Conservation (phyloP, 2,797 vertebrate species). For the Geotrypetes seraphini region DNA sequence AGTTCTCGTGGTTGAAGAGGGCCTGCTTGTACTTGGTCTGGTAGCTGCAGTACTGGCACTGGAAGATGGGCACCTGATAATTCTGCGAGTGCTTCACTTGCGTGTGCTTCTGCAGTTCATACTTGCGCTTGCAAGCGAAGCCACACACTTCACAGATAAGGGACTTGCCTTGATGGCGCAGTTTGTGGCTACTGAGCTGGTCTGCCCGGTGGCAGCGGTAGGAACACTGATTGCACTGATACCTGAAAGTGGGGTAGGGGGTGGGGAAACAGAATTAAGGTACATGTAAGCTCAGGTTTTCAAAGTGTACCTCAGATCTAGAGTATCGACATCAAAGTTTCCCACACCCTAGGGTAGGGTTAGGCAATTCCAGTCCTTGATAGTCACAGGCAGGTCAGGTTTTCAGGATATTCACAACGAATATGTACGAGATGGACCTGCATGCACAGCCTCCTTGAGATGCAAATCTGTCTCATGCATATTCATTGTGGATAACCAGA, state of each 20-base stretch:
- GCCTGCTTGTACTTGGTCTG: constrained; percentile 83
- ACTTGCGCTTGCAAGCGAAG: constrained; percentile 90
- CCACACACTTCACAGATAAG: constrained; percentile 93
- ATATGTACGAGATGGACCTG: no score
- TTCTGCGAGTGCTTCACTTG: constrained; percentile 70
- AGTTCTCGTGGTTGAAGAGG: constrained; percentile 89
- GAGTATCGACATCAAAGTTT: no score
- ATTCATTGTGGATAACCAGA: no score
- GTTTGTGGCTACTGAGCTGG: constrained; percentile 92
- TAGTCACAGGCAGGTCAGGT: no score
- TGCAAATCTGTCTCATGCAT: no score
- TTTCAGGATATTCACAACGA: no score
- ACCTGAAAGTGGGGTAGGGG: constrained; percentile 61
- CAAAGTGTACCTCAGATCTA: no score
- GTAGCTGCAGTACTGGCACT: constrained; percentile 86
- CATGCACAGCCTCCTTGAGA: no score
- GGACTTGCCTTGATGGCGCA: constrained; percentile 86
- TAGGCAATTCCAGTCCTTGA: no score
- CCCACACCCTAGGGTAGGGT: no score
- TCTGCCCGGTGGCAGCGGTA: constrained; percentile 92
- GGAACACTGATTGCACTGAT: constrained; percentile 84
- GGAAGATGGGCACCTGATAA: constrained; percentile 52
- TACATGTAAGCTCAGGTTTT: no score
- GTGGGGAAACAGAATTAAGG: no score
- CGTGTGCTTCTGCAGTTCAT: constrained; percentile 89